phyloP scores from a whole-genome alignment of 2,113 vertebrate species.

The Entelurus aequoreus region DNA sequence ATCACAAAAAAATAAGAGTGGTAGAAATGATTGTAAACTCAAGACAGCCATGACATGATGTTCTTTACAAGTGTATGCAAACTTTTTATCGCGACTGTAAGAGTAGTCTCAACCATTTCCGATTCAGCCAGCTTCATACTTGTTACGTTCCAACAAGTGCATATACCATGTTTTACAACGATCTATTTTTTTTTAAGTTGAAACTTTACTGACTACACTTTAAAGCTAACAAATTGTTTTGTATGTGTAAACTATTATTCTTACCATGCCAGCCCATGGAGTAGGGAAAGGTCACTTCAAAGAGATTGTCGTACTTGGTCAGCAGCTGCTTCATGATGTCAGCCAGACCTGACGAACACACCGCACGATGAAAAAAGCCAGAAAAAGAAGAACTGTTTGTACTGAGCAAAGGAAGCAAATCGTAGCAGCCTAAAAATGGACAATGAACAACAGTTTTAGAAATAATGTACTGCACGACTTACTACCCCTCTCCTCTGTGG shows the following conservation, averaged over 20 bases:
- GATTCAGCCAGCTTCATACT: too few relatives aligned
- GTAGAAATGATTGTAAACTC: too few relatives aligned
- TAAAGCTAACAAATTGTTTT: background rate
- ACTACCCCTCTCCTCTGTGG: constrained; percentile 79
- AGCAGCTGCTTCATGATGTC: constrained; percentile 70
- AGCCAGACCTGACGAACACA: constrained; percentile 58
- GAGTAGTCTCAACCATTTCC: too few relatives aligned
- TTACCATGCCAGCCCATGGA: constrained; percentile 78
- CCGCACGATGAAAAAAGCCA: constrained; percentile 9
- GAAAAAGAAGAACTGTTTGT: background rate
- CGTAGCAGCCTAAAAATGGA: background rate
- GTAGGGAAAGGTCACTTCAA: constrained; percentile 71
- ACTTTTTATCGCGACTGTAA: too few relatives aligned
- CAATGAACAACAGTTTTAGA: background rate
- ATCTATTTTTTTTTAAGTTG: too few relatives aligned
- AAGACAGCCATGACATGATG: too few relatives aligned
- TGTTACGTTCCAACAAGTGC: too few relatives aligned
- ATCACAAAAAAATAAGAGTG: too few relatives aligned
- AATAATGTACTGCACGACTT: constrained; percentile 28
- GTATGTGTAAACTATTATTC: background rate
- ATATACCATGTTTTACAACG: too few relatives aligned
- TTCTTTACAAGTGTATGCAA: too few relatives aligned
- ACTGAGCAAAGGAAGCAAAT: background rate
- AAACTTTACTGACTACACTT: too few relatives aligned
- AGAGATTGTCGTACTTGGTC: constrained; percentile 75